phyloP scores from a whole-genome alignment of 2,888 invertebrate species.

The Microdon myrmicae region DNA sequence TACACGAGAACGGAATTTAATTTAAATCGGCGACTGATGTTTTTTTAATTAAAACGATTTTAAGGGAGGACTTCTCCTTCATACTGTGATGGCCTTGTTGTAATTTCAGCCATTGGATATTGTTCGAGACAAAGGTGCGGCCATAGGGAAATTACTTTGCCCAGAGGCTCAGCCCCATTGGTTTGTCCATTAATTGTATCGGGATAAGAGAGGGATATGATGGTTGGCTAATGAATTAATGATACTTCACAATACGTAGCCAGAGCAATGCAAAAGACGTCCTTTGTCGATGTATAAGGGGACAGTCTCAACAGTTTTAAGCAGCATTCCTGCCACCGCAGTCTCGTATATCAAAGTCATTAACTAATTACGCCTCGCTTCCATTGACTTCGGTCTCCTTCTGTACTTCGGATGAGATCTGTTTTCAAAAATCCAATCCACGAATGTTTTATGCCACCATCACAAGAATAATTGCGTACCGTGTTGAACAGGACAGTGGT shows the following conservation, averaged over 20 bases:
- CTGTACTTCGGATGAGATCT: conserved; percentile 24
- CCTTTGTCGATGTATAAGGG: conserved; percentile 41
- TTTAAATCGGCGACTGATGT: conserved; percentile 45
- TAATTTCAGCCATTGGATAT: conserved; percentile 36
- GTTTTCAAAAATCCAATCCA: conserved; percentile 49
- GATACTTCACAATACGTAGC: conserved; percentile 18
- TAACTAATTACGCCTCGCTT: conserved; percentile 50
- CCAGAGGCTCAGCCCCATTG: conserved; percentile 28
- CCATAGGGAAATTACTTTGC: conserved; percentile 48
- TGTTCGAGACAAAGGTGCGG: conserved; percentile 49
- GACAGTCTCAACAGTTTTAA: conserved; percentile 45
- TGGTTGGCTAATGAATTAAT: conserved; percentile 40
- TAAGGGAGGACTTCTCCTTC: conserved; percentile 18
- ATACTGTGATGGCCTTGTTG: conserved; percentile 2
- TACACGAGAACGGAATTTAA: conserved; percentile 50
- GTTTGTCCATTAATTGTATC: conserved; percentile 43
- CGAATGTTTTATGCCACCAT: conserved; percentile 50
- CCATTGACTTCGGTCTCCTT: conserved; percentile 1
- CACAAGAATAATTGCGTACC: conserved; percentile 44
- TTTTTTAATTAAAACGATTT: conserved; percentile 51
- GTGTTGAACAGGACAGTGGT: conserved; percentile 1
- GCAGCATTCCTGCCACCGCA: conserved; percentile 46
- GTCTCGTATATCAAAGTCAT: conserved; percentile 54
- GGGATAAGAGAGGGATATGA: conserved; percentile 27
- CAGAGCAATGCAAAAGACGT: conserved; percentile 13